phyloP scores from a whole-genome alignment of 2,797 vertebrate species.

The Heteromormyrus szaboi region DNA sequence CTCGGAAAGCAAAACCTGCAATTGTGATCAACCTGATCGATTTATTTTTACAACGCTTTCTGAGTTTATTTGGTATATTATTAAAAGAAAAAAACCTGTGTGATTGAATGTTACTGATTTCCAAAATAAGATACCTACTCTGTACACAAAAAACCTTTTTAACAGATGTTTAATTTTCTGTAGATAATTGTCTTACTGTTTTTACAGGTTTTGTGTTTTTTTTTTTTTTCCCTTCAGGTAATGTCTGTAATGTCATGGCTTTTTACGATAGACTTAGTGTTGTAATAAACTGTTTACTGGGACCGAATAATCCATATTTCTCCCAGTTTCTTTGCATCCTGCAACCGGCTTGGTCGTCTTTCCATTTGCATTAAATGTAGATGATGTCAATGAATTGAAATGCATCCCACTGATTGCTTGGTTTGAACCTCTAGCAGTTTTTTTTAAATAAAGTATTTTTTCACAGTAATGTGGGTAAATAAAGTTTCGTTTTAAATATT shows the following conservation, averaged over 20 bases:
- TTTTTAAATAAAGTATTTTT: constrained; percentile 3
- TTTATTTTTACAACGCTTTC: constrained; percentile 57
- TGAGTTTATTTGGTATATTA: constrained; percentile 63
- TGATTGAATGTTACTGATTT: constrained; percentile 77
- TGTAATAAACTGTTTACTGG: constrained; percentile 99
- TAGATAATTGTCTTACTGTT: constrained; percentile 67
- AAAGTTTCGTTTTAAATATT: neutral
- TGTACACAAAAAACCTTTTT: constrained; percentile 40
- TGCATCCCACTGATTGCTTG: neutral
- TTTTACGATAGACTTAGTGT: constrained; percentile 92
- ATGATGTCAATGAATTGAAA: neutral
- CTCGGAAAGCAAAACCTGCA: constrained; percentile 60
- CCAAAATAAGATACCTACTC: constrained; percentile 53
- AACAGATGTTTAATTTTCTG: constrained; percentile 83
- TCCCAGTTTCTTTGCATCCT: constrained; percentile 56
- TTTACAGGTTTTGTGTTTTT: constrained; percentile 79
- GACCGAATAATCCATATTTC: constrained; percentile 74
- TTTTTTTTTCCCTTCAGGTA: constrained; percentile 67
- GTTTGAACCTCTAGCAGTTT: neutral
- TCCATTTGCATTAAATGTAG: neutral
- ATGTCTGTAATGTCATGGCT: constrained; percentile 89
- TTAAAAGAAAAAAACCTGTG: constrained; percentile 36
- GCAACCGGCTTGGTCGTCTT: constrained; percentile 15
- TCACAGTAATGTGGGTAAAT: neutral
- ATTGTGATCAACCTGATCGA: constrained; percentile 62